These are phyloP conservation scores for Bombus breviceps DNA, from an alignment of 1,140 invertebrate genomes.

Conservation along the genomic window DNA sequence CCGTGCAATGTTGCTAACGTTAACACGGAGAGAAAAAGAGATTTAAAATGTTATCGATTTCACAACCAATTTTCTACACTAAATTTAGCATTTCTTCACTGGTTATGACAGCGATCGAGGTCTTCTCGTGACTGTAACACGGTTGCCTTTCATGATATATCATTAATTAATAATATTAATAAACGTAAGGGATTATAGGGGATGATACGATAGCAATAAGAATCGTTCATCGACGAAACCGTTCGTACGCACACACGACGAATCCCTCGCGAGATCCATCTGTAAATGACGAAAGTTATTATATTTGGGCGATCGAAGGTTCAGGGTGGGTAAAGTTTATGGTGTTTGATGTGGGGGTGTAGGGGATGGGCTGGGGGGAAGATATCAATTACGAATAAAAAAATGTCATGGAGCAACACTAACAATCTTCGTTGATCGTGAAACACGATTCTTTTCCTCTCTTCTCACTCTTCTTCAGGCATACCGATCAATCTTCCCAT, in stretches of 20 bases:
- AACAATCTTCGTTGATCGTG: constrained; percentile 61
- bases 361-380: background rate
- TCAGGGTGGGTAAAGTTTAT: background rate
- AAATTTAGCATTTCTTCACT: background rate
- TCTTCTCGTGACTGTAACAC: constrained; percentile 38
- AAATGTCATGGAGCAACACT: constrained; percentile 80
- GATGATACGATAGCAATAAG: constrained; percentile 59
- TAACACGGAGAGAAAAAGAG: background rate
- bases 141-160: constrained; percentile 52
- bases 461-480: constrained; percentile 43
- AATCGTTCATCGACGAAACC: constrained; percentile 42
- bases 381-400: constrained; percentile 58
- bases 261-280: constrained; percentile 35
- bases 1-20: background rate
- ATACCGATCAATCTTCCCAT: constrained; percentile 24
- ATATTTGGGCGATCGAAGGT: constrained; percentile 6
- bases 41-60: background rate
- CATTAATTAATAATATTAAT: constrained; percentile 68
- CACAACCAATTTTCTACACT: background rate
- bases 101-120: background rate
- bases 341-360: background rate
- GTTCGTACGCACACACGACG: constrained; percentile 18
- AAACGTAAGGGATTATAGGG: constrained; percentile 64
- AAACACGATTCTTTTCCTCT: constrained; percentile 8
- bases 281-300: constrained; percentile 12